phyloP scores from a whole-genome alignment of 2,113 vertebrate species.

The Cacatua alba region DNA sequence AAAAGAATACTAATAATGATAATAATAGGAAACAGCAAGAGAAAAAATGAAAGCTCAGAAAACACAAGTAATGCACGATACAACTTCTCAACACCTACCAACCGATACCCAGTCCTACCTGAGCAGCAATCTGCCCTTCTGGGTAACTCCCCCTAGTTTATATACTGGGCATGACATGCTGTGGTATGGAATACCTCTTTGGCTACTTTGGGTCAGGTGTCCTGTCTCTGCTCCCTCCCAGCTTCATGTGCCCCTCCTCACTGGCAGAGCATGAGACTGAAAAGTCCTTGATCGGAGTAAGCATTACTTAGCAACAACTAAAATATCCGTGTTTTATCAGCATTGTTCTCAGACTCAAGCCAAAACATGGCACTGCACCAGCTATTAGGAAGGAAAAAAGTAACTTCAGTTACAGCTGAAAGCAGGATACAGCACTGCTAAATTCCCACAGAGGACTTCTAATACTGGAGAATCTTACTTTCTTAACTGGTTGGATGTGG shows the following conservation, averaged over 20 bases:
- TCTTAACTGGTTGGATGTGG: accelerated
- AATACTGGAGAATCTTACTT: neutral
- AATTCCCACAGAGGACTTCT: neutral
- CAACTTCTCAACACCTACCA: neutral
- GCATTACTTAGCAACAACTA: neutral
- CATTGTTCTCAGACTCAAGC: neutral
- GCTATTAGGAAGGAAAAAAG: neutral
- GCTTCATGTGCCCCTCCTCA: neutral
- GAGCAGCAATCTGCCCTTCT: neutral
- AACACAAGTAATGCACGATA: neutral
- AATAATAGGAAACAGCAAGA: neutral
- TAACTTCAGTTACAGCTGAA: neutral
- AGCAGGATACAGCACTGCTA: accelerated
- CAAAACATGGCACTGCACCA: neutral
- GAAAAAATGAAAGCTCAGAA: neutral
- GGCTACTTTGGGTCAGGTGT: neutral
- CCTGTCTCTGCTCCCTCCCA: neutral
- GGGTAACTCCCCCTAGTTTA: neutral
- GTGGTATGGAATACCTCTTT: neutral
- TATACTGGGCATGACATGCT: neutral
- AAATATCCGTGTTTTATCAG: neutral
- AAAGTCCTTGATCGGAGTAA: neutral
- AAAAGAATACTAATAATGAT: neutral
- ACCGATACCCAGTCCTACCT: neutral
- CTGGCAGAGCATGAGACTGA: neutral